Evolutionary conservation across 1,140 invertebrate genomes (phyloP), one percentile per base, ranked within the genome.

Genomic region (Drosophila sturtevanti): DNA sequence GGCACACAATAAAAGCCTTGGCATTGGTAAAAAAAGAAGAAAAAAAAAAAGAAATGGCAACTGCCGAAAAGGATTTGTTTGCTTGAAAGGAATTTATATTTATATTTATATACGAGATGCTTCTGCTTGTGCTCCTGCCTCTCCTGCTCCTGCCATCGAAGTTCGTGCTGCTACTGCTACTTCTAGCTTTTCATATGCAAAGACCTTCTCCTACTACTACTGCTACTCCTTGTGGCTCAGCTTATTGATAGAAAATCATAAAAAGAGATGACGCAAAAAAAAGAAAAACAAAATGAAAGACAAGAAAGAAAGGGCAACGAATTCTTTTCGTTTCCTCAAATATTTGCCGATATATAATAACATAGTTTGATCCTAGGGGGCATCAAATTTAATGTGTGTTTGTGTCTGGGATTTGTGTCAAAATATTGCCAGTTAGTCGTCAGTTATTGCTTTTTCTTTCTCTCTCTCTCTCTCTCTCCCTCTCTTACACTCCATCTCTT

Each of bases 31-130:
- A 77, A 56, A 65, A 54, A 72, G 72, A 76, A 60, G 66, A 63
- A 67, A 52, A 48, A 65, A 51, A 66, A 64, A 77, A 66, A 64
- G 72, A 66, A 71, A 54, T 21, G 64, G 34, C 62, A 44, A 69
- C 81, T 81, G 86, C 74, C 62, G 81, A 85, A 85, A 82, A 65
- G 79, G 82, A 87, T 87, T 87, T 89, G 72, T 87, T 86, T 87
- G 79, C 73, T 48, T 78, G 82, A 65, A 70, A 69, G 77, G 63
- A 72, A 86, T 86, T 69, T 78, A 77, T 79, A 81, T 78, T 70
- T 87, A 86, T 78, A 78, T 79, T 81, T 73, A 77, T 73, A 77
- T 81, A 35, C 59, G 31, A 68, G 56, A 24, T 48, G 51, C 34
- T 37, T 58, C 54, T 54, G 51, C 66, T 48, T 3, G 9, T 21